Evolutionary conservation across 2,797 vertebrate genomes (phyloP).

Genomic region (Gymnothorax javanicus): DNA sequence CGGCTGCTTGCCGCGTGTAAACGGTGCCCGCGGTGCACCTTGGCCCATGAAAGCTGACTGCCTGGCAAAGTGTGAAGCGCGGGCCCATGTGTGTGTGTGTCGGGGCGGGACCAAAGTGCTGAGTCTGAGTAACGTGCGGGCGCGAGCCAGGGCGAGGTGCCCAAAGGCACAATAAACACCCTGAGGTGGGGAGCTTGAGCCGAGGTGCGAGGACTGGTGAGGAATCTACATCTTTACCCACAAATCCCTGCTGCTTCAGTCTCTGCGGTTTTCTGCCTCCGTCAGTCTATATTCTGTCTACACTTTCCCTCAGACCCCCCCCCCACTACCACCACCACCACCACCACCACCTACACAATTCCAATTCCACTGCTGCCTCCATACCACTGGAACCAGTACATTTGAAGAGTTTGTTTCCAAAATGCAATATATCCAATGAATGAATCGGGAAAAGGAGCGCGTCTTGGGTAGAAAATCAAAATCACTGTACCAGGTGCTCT

Average conservation of each 20-base stretch:
- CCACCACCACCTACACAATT: background rate
- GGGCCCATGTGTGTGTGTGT: slow-evolving; percentile 42
- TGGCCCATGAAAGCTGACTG: slow-evolving; percentile 21
- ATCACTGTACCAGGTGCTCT: no score
- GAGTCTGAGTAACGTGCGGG: slow-evolving; percentile 59
- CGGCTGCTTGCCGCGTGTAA: background rate
- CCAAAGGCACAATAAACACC: slow-evolving; percentile 46
- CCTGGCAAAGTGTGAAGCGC: background rate
- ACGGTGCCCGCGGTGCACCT: background rate
- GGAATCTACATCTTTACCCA: slow-evolving; percentile 68
- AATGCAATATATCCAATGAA: no score
- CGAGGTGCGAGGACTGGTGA: slow-evolving; percentile 61
- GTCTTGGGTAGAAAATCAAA: no score
- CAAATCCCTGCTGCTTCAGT: background rate
- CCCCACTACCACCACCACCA: background rate
- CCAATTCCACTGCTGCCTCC: background rate
- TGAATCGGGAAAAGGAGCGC: no score
- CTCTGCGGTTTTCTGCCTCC: background rate
- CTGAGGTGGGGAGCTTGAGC: slow-evolving; percentile 50
- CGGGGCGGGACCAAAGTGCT: slow-evolving; percentile 52
- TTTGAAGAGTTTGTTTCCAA: background rate
- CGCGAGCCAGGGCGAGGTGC: slow-evolving; percentile 38
- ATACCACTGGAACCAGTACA: background rate
- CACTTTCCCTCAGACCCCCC: background rate
- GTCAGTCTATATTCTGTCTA: background rate